These are phyloP conservation scores for Phalanger gymnotis DNA, from an alignment of 2,797 vertebrate species.

Conservation along the genomic window DNA sequence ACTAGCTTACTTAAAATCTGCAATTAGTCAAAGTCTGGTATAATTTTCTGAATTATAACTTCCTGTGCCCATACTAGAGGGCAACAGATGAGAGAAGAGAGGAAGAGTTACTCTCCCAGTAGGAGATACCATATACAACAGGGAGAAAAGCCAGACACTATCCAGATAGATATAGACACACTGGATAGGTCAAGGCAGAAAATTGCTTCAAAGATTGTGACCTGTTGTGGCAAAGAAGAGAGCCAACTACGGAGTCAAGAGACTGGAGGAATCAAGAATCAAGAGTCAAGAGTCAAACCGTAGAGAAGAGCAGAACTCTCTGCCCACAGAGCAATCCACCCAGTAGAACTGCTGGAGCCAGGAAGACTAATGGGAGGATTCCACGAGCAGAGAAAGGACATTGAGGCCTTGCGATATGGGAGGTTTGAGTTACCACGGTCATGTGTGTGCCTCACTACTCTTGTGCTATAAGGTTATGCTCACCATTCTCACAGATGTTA, in stretches of 20 bases:
- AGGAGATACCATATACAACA: background rate
- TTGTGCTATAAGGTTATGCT: background rate
- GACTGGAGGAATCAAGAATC: background rate
- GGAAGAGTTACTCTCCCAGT: background rate
- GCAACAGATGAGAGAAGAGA: background rate
- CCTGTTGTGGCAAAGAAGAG: background rate
- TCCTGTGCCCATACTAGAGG: background rate
- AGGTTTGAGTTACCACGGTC: background rate
- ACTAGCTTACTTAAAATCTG: background rate
- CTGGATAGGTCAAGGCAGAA: background rate
- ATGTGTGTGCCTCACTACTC: background rate
- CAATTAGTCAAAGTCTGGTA: background rate
- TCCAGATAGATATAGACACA: background rate
- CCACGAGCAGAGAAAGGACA: background rate
- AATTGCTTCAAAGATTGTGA: background rate
- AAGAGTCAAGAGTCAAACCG: background rate
- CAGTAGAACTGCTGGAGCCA: background rate
- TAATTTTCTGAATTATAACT: background rate
- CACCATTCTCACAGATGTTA: background rate
- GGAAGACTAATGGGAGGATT: background rate
- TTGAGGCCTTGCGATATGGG: background rate
- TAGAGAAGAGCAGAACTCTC: background rate
- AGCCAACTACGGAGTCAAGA: background rate
- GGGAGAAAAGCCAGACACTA: background rate
- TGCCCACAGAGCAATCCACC: background rate